These are phyloP conservation scores for Thysanoteuthis rhombus DNA, from an alignment of 2,888 invertebrate genomes.

Conservation along the genomic window DNA sequence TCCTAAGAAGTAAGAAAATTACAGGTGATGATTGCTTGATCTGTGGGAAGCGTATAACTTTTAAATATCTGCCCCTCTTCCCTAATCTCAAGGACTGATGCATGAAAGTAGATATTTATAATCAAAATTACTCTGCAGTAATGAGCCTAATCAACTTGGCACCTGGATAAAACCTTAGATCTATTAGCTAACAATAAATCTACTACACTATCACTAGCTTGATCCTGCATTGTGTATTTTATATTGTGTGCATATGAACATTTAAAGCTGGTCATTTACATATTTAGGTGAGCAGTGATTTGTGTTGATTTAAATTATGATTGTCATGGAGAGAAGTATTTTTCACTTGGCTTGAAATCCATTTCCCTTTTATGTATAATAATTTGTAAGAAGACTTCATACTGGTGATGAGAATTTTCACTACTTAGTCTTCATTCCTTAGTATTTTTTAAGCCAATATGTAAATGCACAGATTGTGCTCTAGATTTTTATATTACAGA, in stretches of 20 bases:
- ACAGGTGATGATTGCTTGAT: background rate
- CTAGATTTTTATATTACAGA: background rate
- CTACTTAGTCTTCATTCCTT: background rate
- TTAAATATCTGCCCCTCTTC: background rate
- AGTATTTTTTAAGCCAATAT: background rate
- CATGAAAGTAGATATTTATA: background rate
- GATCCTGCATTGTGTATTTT: background rate
- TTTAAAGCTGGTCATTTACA: no score
- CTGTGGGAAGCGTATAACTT: background rate
- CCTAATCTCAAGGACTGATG: background rate
- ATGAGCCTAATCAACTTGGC: background rate
- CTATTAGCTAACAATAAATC: background rate
- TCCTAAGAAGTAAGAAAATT: background rate
- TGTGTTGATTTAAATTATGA: background rate
- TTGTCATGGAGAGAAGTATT: background rate
- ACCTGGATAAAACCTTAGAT: background rate
- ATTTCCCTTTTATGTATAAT: background rate
- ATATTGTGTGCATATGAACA: no score
- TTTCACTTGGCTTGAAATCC: background rate
- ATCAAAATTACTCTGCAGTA: background rate
- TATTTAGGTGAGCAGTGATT: background rate
- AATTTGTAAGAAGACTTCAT: background rate
- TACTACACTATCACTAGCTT: background rate
- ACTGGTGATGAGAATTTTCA: background rate
- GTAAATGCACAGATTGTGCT: background rate